Evolutionary conservation across 2,888 invertebrate species (phyloP).

Genomic region (Oxycera nigricornis): DNA sequence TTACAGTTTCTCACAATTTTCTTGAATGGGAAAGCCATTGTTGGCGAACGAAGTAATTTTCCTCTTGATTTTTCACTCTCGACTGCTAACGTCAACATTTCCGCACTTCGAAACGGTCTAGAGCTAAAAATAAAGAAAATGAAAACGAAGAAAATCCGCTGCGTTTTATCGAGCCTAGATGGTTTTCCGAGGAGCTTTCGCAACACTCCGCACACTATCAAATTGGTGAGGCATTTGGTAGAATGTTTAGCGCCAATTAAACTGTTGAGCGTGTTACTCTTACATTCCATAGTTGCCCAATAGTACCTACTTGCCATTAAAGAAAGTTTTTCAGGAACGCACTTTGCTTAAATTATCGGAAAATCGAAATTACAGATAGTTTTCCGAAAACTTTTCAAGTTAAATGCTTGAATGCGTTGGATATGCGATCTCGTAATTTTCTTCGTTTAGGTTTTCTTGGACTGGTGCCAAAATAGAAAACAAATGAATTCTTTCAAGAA

Average conservation of each 20-base stretch:
- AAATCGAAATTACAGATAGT: conserved; percentile 8
- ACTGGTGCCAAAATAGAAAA: background rate
- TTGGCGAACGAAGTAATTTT: background rate
- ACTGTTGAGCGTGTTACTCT: background rate
- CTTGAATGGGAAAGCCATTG: background rate
- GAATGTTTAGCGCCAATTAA: background rate
- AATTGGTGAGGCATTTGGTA: background rate
- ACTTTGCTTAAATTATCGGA: background rate
- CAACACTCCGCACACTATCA: background rate
- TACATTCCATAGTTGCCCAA: background rate
- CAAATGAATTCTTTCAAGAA: background rate
- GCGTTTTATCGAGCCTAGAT: background rate
- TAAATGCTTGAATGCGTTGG: background rate
- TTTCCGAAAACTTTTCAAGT: background rate
- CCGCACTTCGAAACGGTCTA: conserved; percentile 17
- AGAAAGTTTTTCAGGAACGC: background rate
- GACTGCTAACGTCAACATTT: background rate
- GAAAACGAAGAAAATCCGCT: conserved; percentile 12
- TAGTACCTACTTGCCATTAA: background rate
- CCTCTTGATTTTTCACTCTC: background rate
- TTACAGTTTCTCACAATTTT: background rate
- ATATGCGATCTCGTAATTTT: background rate
- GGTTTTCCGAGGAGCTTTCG: background rate
- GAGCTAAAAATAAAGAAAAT: conserved; percentile 26
- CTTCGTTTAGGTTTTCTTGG: background rate